phyloP scores from a whole-genome alignment of 92 coral and sea anemone genomes.

The Isaurus tuberculatus region DNA sequence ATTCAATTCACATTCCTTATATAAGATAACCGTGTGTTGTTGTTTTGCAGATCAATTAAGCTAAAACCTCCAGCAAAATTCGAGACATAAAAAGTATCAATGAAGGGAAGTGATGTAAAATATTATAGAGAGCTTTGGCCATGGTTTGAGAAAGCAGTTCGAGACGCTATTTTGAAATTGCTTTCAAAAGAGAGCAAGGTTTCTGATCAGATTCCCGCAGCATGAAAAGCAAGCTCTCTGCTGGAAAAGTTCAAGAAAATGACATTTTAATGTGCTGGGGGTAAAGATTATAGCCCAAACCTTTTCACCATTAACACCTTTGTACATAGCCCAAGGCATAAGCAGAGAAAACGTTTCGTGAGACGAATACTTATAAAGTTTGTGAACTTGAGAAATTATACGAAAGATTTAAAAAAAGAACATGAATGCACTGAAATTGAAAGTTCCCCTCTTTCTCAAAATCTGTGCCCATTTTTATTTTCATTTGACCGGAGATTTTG shows the following conservation, averaged over 20 bases:
- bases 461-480: background rate
- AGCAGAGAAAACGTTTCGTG: background rate
- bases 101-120: background rate
- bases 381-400: background rate
- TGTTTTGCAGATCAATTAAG: background rate
- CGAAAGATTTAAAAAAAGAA: background rate
- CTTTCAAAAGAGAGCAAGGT: conserved; percentile 18
- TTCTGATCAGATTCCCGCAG: conserved; percentile 1
- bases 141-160: background rate
- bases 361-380: background rate
- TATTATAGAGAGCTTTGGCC: background rate
- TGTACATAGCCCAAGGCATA: conserved; percentile 22
- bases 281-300: conserved; percentile 20
- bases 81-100: background rate
- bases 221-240: conserved; percentile 12
- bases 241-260: background rate
- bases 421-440: background rate
- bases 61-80: background rate
- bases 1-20: conserved; percentile 37
- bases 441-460: background rate
- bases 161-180: conserved; percentile 2
- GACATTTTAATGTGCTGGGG: conserved; percentile 23
- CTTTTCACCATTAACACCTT: conserved; percentile 43
- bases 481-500: background rate
- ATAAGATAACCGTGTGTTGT: background rate